Base-by-base conservation (phyloP, 2,888 invertebrate genomes). In the Spatulosminthurus flaviceps region DNA sequence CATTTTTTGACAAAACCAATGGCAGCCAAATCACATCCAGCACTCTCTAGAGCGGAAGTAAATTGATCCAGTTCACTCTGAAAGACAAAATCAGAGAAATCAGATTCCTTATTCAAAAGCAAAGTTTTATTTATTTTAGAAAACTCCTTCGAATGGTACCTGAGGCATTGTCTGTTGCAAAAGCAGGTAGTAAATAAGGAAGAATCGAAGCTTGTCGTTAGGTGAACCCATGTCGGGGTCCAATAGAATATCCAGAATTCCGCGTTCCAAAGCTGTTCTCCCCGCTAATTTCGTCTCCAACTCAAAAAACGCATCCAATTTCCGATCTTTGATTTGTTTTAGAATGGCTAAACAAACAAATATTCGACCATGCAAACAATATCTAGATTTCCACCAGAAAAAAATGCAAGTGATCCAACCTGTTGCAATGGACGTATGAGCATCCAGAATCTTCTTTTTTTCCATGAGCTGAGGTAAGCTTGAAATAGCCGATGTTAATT, bases 381-480 rank as follows among this genome's bases (percentile, higher is more conserved):
- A 42, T 61, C 4, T 26, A 28, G 9, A 43, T 21, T 5, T n/a
- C 61, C 21, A 66, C n/a, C 9, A 66, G 16, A 4, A 19, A 51
- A 2, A 13, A 51, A 11, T 2, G n/a, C 51, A 51, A n/a, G 16
- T 24, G 13, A 22, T 77, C 76, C 85, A 87, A 92, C 93, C 92
- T 88, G 98, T 99, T 1, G 99, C 99, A 82, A 99, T 94, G 84
- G 97, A 98, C 28, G 97, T 99, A 87, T 99, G 99, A 95, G 98
- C 96, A 87, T 99, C 99, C 85, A 99, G 97, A 19, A 98, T 91
- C 60, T 97, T 91, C 88, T 99, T 99, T 90, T 95, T 97, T 88
- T 98, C 98, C 88, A 99, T 91, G 29, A 99, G 90, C 87, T 98
- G 97, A 0, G 99, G 99, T 86, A 99, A 89, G 0, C 97, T 97